Base-by-base conservation (phyloP, 2,113 vertebrate genomes). In the Solea senegalensis region DNA sequence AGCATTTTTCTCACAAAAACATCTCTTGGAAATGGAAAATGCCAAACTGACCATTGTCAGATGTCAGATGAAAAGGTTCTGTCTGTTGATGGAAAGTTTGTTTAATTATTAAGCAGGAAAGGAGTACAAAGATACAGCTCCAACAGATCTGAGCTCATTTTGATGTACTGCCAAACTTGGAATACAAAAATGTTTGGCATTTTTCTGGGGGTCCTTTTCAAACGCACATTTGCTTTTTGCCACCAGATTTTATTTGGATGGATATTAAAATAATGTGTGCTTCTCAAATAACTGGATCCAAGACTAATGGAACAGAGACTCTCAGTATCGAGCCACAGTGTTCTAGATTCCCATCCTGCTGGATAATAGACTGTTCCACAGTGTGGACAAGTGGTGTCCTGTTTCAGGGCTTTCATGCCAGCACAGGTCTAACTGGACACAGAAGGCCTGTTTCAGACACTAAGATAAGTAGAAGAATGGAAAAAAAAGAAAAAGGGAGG, bases 261-360 rank as follows among this genome's bases (percentile, higher is more conserved):
- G 16, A 40, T 54, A 43, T 76, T 51, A 72, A 41, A 69, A 40
- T 55, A 65, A 7, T 69, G 57, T 69, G 50, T 41, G 54, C 51
- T 72, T 65, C 61, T 77, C n/a, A 65, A 54, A 78, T 72, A 52
- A 74, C 44, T 82, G 16, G 57, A 77, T 71, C 40, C n/a, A 27
- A 50, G 43, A 72, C 61, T 76, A n/a, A 14, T 39, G 65, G 43
- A 78, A 82, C 39, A 7, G 16, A 45, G 43, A 72, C 71, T 87
- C 62, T 80, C 66, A 54, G 34, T 27, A 28, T 65, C 62, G 34
- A 54, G 65, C 65, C 58, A 64, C 51, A 26, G 70, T 68, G 71
- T 81, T 78, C 74, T 51, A 81, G 44, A 85, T 87, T 86, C 76
- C 65, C 63, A 83, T 78, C 73, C 71, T 57, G 53, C 51, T 80